phyloP scores from a whole-genome alignment of 2,113 vertebrate genomes.

The Bubo scandiacus region DNA sequence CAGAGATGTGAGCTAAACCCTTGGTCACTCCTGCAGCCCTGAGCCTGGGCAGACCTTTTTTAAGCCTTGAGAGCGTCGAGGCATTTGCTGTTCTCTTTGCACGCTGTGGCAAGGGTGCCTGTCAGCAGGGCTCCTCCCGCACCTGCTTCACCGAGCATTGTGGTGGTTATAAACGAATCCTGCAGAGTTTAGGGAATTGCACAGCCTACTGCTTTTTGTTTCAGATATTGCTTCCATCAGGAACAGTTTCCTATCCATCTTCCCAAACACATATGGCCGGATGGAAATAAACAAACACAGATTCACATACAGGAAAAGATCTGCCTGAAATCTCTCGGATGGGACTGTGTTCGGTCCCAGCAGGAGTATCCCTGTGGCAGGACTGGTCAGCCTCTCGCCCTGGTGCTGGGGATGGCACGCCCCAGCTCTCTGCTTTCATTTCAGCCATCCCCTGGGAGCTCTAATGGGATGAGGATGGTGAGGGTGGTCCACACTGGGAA shows the following conservation, averaged over 20 bases:
- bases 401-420: background rate
- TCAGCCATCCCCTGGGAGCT: background rate
- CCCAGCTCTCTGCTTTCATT: background rate
- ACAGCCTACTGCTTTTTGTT: background rate
- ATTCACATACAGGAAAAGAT: background rate
- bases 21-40: fast-evolving
- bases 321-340: background rate
- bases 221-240: background rate
- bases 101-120: fast-evolving
- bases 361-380: background rate
- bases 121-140: background rate
- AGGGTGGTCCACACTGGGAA: background rate
- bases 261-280: background rate
- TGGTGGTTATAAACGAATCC: background rate
- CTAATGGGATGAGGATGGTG: background rate
- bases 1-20: background rate
- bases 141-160: background rate
- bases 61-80: background rate
- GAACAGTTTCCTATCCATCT: background rate
- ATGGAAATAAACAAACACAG: background rate
- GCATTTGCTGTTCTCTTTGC: background rate
- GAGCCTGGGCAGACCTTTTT: background rate
- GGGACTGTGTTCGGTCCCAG: fast-evolving
- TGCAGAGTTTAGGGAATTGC: background rate
- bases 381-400: background rate